A percentile compares a stretch with the other conserved stretches of the same genome.
phyloP scores from a whole-genome alignment of 2,888 invertebrate species.

The Gisinianus flammeolus region DNA sequence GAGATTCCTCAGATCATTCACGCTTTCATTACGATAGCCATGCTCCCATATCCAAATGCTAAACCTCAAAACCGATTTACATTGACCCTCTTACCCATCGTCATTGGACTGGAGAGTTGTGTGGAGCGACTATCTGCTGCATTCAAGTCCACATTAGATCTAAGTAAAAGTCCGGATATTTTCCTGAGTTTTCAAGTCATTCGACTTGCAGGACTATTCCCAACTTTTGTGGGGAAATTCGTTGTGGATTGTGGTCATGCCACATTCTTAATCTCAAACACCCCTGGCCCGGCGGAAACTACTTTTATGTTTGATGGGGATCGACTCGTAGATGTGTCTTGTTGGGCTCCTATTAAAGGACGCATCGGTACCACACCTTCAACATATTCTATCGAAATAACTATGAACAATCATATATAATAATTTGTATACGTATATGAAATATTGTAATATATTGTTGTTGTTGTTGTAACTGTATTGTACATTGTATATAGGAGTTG shows the following conservation, averaged over 20 bases:
- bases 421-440: too few relatives aligned
- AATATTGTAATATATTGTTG: neutral
- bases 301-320: slow-evolving; percentile 38
- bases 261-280: slow-evolving; percentile 20
- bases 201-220: slow-evolving; percentile 49
- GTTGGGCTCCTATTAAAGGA: slow-evolving; percentile 53
- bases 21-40: slow-evolving; percentile 47
- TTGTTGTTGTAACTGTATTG: neutral
- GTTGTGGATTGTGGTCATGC: slow-evolving; percentile 36
- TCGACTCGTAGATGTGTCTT: slow-evolving; percentile 49
- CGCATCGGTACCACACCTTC: slow-evolving; percentile 44
- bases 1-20: slow-evolving; percentile 37
- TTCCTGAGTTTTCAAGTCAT: slow-evolving; percentile 50
- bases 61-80: slow-evolving; percentile 53
- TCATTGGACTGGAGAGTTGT: slow-evolving; percentile 38
- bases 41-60: slow-evolving; percentile 51
- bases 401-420: neutral
- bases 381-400: neutral
- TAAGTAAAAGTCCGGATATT: slow-evolving; percentile 44
- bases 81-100: slow-evolving; percentile 43
- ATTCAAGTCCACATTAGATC: neutral
- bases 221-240: slow-evolving; percentile 43
- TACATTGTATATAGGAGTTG: slow-evolving; percentile 47
- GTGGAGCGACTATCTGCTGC: slow-evolving; percentile 34
- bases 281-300: slow-evolving; percentile 27